Evolutionary conservation across 1,140 invertebrate species (phyloP), one percentile per base, ranked within the genome.

Genomic region (Neodiprion fabricii): DNA sequence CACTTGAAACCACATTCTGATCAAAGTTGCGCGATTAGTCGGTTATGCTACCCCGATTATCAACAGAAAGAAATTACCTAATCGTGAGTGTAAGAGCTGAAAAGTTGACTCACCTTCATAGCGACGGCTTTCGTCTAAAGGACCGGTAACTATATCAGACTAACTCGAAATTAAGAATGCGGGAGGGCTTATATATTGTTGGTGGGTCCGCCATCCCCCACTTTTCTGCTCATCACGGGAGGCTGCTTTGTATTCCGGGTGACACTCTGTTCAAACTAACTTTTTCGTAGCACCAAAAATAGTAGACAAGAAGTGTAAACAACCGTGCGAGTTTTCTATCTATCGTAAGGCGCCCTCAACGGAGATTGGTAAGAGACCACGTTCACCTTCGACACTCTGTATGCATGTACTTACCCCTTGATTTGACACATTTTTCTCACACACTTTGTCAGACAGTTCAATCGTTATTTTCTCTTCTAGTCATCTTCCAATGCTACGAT

Each of bases 111-210:
- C n/a, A 61, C 53, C 53, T 61, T 12, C 53, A 61, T 61, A 12
- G 53, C n/a, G 11, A 61, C 53, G n/a, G 8, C 53, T 61, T 61
- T 17, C 9, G 11, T 61, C 53, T 61, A 61, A 8, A 40, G 28
- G 53, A 61, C 53, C 9, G 53, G 7, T 61, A 61, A 61, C 4
- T 61, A 17, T 61, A 61, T 61, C 53, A 9, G 53, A 61, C 53
- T 61, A 61, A 61, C 53, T 61, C n/a, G 53, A 61, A 61, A 61
- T 61, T 17, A 61, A 61, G n/a, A 5, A 61, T 14, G 53, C 11
- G 11, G 53, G 53, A 67, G 53, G 48, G 53, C 73, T 78, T 78
- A 76, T 78, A 78, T 78, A 78, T 74, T 73, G 74, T 72, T 72
- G 67, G 28, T 66, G 72, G 66, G 70, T 75, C 77, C 53, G 74